These are phyloP conservation scores for Drosophila murphyi DNA, from an alignment of 1,140 invertebrate genomes.

Conservation along the genomic window DNA sequence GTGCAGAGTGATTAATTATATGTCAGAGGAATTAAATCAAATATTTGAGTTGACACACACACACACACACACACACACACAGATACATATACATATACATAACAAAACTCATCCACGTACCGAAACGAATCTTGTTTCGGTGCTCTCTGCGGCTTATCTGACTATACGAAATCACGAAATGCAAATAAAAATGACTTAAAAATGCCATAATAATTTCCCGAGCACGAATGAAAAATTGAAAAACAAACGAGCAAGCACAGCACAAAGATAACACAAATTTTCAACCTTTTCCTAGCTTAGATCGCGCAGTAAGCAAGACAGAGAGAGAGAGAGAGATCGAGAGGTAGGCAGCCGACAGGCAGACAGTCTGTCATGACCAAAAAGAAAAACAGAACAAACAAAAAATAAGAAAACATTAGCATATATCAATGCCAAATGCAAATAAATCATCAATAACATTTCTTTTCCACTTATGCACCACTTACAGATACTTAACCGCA, in stretches of 20 bases:
- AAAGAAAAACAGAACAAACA: constrained; percentile 7
- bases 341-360: not conserved
- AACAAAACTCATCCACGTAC: not conserved
- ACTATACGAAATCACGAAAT: constrained; percentile 74
- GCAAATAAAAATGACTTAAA: constrained; percentile 82
- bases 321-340: constrained; percentile 18
- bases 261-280: constrained; percentile 68
- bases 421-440: constrained; percentile 84
- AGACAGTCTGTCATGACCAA: constrained; percentile 16
- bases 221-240: constrained; percentile 73
- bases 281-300: constrained; percentile 24
- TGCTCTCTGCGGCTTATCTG: constrained; percentile 53
- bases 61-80: not conserved
- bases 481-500: constrained; percentile 77
- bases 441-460: constrained; percentile 84
- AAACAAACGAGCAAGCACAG: constrained; percentile 41
- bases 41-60: constrained; percentile 76
- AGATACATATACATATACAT: not conserved
- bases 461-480: constrained; percentile 81
- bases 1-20: constrained; percentile 82
- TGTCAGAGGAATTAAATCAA: constrained; percentile 82
- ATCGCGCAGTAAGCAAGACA: constrained; percentile 32
- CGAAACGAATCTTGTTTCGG: constrained; percentile 14
- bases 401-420: constrained; percentile 73
- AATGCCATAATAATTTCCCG: constrained; percentile 75